phyloP scores from a whole-genome alignment of 2,888 invertebrate genomes.

The Spilarctia lutea region DNA sequence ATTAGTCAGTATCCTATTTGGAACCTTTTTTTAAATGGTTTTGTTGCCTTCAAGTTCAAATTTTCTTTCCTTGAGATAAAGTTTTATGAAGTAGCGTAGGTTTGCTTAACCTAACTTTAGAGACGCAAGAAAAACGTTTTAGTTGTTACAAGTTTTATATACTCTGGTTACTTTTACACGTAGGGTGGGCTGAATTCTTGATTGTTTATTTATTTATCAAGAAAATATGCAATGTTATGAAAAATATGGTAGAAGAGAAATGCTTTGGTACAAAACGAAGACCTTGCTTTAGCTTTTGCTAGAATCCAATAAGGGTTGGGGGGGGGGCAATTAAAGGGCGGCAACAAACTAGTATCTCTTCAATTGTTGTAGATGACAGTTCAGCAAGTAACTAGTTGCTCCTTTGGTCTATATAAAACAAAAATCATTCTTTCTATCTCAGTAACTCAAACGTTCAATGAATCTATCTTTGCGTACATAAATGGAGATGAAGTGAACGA shows the following conservation, averaged over 20 bases:
- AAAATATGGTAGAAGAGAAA: neutral
- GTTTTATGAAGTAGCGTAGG: no score
- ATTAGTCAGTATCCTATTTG: neutral
- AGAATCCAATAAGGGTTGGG: no score
- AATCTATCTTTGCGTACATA: conserved; percentile 46
- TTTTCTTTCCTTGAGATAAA: neutral
- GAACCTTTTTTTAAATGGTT: neutral
- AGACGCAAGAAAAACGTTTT: neutral
- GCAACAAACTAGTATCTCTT: no score
- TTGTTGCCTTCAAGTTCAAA: neutral
- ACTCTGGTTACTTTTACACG: neutral
- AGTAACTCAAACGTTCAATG: no score
- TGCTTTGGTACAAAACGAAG: neutral
- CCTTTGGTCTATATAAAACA: no score
- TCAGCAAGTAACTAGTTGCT: no score
- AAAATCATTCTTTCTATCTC: no score
- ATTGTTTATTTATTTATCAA: neutral
- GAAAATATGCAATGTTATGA: neutral
- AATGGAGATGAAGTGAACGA: conserved; percentile 52
- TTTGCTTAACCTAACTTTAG: no score
- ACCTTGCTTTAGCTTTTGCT: no score
- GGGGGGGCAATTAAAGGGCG: no score
- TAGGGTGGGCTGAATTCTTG: neutral
- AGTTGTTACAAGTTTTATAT: neutral
- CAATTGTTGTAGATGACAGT: no score